phyloP scores from a whole-genome alignment of 2,797 vertebrate species.

The Propithecus perrieri region DNA sequence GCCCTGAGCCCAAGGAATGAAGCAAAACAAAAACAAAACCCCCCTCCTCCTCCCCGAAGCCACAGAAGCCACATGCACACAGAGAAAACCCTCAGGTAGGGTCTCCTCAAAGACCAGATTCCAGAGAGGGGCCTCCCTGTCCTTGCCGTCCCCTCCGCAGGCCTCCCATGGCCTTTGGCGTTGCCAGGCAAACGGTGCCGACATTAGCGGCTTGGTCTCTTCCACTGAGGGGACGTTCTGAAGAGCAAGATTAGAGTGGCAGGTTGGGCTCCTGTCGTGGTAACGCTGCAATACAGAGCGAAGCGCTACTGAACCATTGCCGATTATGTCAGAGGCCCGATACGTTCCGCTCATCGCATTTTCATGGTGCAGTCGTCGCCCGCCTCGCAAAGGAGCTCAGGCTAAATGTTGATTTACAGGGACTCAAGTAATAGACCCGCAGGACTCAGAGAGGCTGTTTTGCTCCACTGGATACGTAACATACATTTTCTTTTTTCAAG shows the following conservation, averaged over 20 bases:
- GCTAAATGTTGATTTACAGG: neutral
- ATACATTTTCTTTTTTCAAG: neutral
- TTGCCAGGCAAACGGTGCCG: neutral
- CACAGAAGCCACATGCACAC: neutral
- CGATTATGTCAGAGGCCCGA: neutral
- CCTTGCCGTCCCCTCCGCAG: neutral
- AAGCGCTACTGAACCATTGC: neutral
- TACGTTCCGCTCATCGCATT: neutral
- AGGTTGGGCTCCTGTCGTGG: fast-evolving
- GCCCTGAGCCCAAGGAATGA: neutral
- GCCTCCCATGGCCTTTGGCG: neutral
- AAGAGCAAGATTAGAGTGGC: neutral
- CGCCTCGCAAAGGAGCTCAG: neutral
- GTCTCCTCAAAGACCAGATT: neutral
- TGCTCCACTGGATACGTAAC: neutral
- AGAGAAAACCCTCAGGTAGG: neutral
- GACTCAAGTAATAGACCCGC: neutral
- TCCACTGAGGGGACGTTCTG: neutral
- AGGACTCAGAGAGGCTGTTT: neutral
- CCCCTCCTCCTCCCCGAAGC: neutral
- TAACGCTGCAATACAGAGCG: too few species aligned
- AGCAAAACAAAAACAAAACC: neutral
- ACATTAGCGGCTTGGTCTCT: neutral
- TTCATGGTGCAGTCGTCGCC: fast-evolving
- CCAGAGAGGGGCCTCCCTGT: neutral